A percentile compares a stretch with the other conserved stretches of the same genome.
These are phyloP conservation scores for Diabrotica undecimpunctata DNA, from an alignment of 1,140 invertebrate species.

Conservation along the genomic window DNA sequence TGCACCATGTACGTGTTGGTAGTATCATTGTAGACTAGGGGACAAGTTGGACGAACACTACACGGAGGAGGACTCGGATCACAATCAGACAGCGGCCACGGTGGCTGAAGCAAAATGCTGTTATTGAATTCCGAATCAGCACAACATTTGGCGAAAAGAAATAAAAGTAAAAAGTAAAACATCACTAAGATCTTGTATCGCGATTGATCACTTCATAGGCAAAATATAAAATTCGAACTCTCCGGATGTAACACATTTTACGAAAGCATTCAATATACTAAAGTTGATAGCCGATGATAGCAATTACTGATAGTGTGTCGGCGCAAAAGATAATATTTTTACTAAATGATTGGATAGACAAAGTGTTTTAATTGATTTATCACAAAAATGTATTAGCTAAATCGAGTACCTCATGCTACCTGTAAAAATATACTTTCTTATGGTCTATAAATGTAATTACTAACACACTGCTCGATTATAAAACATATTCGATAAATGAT, in stretches of 20 bases:
- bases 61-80: slow-evolving; percentile 5
- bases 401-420: slow-evolving; percentile 1
- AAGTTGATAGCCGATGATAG: slow-evolving; percentile 33
- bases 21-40: slow-evolving; percentile 23
- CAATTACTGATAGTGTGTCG: slow-evolving; percentile 34
- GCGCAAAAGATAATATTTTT: slow-evolving; percentile 18
- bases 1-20: slow-evolving; percentile 28
- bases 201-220: slow-evolving; percentile 10
- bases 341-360: slow-evolving; percentile 16
- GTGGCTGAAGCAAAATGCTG: slow-evolving; percentile 9
- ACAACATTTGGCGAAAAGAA: slow-evolving; percentile 7
- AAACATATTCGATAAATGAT: background rate
- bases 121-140: slow-evolving; percentile 20
- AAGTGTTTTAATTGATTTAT: slow-evolving; percentile 18
- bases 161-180: slow-evolving; percentile 18
- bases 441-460: background rate
- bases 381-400: slow-evolving; percentile 9
- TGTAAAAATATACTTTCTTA: background rate
- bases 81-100: slow-evolving; percentile 21
- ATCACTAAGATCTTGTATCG: slow-evolving; percentile 20
- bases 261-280: slow-evolving; percentile 29
- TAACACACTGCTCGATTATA: background rate
- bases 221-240: slow-evolving; percentile 13
- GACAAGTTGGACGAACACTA: slow-evolving; percentile 3
- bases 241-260: slow-evolving; percentile 32